Evolutionary conservation across 2,113 vertebrate genomes (phyloP).

Genomic region (Onychostoma macrolepis): DNA sequence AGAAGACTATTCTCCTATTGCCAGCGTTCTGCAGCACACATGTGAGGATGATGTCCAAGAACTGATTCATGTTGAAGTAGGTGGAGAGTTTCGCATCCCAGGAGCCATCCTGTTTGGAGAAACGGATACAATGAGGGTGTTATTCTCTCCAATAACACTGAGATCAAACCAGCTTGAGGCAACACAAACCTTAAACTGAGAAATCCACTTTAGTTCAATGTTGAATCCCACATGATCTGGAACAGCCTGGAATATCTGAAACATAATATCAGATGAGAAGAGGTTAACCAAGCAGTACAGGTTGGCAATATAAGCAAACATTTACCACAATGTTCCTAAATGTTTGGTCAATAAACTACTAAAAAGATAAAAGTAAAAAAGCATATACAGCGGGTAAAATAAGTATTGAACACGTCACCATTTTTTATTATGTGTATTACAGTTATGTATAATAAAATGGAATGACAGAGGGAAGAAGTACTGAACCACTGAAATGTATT

Average conservation of each 20-base stretch:
- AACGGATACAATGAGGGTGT: not conserved
- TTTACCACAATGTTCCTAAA: not conserved
- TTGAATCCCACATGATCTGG: slow-evolving; percentile 93
- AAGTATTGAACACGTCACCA: too few relatives aligned
- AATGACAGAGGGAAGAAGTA: too few relatives aligned
- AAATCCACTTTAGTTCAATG: slow-evolving; percentile 98
- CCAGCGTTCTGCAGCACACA: slow-evolving; percentile 89
- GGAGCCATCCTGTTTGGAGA: slow-evolving; percentile 82
- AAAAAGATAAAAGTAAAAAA: not conserved
- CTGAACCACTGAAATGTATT: too few relatives aligned
- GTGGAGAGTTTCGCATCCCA: slow-evolving; percentile 93
- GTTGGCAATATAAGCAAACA: too few relatives aligned
- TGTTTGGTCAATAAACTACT: not conserved
- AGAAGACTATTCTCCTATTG: slow-evolving; percentile 89
- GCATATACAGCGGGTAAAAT: not conserved
- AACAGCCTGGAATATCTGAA: slow-evolving; percentile 89
- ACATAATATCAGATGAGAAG: slow-evolving; percentile 13
- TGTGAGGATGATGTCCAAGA: slow-evolving; percentile 89
- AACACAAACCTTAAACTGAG: slow-evolving; percentile 85
- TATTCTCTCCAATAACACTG: not conserved
- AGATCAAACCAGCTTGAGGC: not conserved
- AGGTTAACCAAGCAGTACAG: not conserved
- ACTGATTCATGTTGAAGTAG: slow-evolving; percentile 97
- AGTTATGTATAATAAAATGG: too few relatives aligned
- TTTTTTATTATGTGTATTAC: too few relatives aligned